Evolutionary conservation across 2,797 vertebrate genomes (phyloP).

Genomic region (Trematomus bernacchii): DNA sequence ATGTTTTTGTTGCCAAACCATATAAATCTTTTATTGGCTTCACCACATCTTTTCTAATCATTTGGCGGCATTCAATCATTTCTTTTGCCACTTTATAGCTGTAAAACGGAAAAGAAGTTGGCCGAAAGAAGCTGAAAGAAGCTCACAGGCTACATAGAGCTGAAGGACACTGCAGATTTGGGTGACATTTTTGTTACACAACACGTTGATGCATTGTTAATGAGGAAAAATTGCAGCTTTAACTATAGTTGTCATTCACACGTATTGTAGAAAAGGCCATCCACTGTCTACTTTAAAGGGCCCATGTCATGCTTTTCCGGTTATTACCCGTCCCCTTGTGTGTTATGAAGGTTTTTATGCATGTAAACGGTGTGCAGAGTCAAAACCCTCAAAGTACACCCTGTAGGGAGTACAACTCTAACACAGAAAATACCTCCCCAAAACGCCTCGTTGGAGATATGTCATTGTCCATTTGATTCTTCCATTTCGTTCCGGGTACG

Average conservation of each 20-base stretch:
- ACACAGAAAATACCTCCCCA: too few species aligned
- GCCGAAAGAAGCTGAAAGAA: background rate
- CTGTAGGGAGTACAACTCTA: too few species aligned
- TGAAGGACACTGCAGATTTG: background rate
- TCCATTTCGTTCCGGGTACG: too few species aligned
- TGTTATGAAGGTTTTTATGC: too few species aligned
- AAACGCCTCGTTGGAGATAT: too few species aligned
- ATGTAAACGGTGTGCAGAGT: too few species aligned
- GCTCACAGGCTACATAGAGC: background rate
- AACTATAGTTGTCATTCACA: background rate
- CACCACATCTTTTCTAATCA: background rate
- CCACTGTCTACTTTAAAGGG: too few species aligned
- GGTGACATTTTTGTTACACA: background rate
- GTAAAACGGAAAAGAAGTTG: background rate
- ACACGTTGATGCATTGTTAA: background rate
- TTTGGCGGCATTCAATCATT: background rate
- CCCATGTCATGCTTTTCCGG: too few species aligned
- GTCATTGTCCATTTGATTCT: too few species aligned
- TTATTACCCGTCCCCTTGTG: too few species aligned
- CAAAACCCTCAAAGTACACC: too few species aligned
- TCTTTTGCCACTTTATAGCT: background rate
- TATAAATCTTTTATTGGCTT: background rate
- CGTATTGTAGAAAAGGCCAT: background rate
- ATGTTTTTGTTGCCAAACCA: background rate
- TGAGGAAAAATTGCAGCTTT: constrained; percentile 1